Evolutionary conservation across 2,113 vertebrate genomes (phyloP), one percentile per base, ranked within the genome.

Genomic region (Pelmatolapia mariae): DNA sequence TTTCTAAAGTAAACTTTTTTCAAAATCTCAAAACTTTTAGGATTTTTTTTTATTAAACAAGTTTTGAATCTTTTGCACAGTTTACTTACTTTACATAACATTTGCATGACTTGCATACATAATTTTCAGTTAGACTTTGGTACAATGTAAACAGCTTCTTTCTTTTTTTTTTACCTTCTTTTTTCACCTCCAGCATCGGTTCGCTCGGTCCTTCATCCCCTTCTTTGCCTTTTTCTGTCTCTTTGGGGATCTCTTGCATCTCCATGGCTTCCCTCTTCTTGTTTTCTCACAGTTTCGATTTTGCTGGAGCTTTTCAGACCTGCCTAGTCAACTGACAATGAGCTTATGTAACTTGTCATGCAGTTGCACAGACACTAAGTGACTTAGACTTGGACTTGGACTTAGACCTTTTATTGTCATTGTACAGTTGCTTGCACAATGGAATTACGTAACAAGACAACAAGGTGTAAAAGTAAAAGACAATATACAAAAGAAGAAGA

Each of bases 241-340:
- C 78, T 4, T 2, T 5, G 2, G 11, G 5, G 11, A 93, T 26
- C 3, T 93, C 78, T 3, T 94, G 6, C 92, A 96, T 63, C 83
- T 96, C 95, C 82, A 94, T 95, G 43, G 26, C 78, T 82, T 8
- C 33, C 79, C 57, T 86, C 10, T 87, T 76, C 2, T 89, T 81
- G 31, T 8, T 22, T 81, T 24, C 80, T 61, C 45, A 84, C 83
- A 87, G 54, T 94, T 92, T 90, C 59, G 26, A 16, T 93, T 95
- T 87, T 8, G 66, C 47, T 1, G 3, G 7, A 79, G 22, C 68
- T 43, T 87, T 45, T 81, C 16, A 87, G 47, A 52, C 5, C 1
- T 3, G 36, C 2, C 57, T 19, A 6, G 26, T 79, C 33, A 82
- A 26, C 4, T 80, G 10, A 43, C 26, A 31, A 43, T 45, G 5